Evolutionary conservation across 2,888 invertebrate genomes (phyloP).

Genomic region (Axea sp.): DNA sequence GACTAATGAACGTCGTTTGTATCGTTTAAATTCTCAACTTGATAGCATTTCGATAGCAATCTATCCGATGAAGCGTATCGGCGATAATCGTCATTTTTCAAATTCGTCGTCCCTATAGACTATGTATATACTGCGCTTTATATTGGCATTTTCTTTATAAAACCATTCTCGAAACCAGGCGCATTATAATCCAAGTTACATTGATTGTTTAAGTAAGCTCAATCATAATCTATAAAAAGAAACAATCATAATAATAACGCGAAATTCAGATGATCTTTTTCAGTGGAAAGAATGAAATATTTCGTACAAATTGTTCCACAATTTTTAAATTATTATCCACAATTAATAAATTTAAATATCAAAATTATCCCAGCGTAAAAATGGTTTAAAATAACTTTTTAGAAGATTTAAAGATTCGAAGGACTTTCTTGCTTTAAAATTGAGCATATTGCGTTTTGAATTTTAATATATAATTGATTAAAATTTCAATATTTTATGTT

Average conservation of each 20-base stretch:
- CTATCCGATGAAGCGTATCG: constrained; percentile 36
- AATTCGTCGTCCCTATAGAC: constrained; percentile 27
- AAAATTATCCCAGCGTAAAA: no score
- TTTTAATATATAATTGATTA: no score
- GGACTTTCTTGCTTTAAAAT: no score
- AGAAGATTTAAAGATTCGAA: no score
- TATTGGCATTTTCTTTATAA: constrained; percentile 27
- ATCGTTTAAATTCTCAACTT: constrained; percentile 40
- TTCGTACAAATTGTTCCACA: no score
- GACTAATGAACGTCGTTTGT: constrained; percentile 26
- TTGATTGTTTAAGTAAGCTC: constrained; percentile 2
- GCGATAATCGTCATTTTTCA: constrained; percentile 44
- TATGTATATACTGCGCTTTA: constrained; percentile 11
- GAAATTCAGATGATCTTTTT: no score
- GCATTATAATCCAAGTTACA: constrained; percentile 1
- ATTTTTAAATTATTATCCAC: no score
- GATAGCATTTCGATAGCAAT: constrained; percentile 44
- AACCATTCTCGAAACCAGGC: not conserved
- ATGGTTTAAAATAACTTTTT: no score
- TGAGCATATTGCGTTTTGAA: no score
- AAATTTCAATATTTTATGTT: no score
- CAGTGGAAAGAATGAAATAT: no score
- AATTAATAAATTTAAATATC: no score
- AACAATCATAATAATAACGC: not conserved
- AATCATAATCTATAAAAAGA: not conserved